Conservation (phyloP, 1,140 invertebrate genomes). For the Anadara kagoshimensis region DNA sequence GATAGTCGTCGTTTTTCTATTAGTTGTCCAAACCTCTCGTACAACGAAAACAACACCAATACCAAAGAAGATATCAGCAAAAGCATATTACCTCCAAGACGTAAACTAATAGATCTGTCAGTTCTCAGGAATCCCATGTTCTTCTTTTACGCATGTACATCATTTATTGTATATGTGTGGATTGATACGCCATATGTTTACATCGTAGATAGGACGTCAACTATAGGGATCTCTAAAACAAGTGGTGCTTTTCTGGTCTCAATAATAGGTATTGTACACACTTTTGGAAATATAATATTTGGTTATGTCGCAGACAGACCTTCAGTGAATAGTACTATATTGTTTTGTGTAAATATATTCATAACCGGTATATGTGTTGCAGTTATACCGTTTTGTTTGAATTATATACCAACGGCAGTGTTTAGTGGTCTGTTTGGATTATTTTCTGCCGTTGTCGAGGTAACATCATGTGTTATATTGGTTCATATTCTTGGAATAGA, state of each 20-base stretch:
- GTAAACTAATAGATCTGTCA: slow-evolving; percentile 6
- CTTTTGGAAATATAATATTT: slow-evolving; percentile 83
- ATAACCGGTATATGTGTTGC: slow-evolving; percentile 53
- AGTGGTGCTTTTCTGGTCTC: slow-evolving; percentile 92
- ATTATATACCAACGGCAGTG: slow-evolving; percentile 13
- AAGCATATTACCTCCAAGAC: not conserved
- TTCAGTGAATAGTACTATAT: slow-evolving; percentile 70
- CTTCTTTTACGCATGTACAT: slow-evolving; percentile 57
- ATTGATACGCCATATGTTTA: slow-evolving; percentile 68
- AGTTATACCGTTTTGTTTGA: slow-evolving; percentile 48
- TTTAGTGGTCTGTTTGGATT: slow-evolving; percentile 49
- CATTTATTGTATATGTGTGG: slow-evolving; percentile 65
- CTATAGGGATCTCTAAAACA: slow-evolving; percentile 73
- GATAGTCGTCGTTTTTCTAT: not conserved
- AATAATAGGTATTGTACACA: slow-evolving; percentile 83
- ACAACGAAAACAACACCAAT: not conserved
- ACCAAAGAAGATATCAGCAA: not conserved
- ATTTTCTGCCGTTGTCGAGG: slow-evolving; percentile 52
- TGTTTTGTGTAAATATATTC: slow-evolving; percentile 58
- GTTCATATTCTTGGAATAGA: slow-evolving; percentile 54
- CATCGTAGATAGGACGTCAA: slow-evolving; percentile 53
- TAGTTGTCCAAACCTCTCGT: not conserved
- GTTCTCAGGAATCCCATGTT: slow-evolving; percentile 51
- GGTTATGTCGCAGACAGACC: slow-evolving; percentile 88
- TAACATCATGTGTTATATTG: slow-evolving; percentile 48